Base-by-base conservation (phyloP, 2,113 vertebrate species). In the Pangasianodon gigas region DNA sequence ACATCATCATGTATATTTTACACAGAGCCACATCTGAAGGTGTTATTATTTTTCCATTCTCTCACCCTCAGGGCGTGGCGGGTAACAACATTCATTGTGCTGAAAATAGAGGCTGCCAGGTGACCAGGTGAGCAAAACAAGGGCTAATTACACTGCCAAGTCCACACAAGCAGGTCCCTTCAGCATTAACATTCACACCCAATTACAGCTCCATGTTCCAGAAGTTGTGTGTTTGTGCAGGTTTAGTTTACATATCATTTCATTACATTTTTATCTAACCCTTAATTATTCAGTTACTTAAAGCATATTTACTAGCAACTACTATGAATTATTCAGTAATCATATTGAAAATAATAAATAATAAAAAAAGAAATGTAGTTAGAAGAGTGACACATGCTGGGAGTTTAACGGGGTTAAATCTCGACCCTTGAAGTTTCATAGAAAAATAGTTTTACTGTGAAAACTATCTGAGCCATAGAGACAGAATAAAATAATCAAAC, bases 21-120 rank as follows among this genome's bases (percentile, higher is more conserved):
- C 44, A 79, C 9, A 51, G 10, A 69, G 4, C 44, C 60, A 32
- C 51, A 26, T 32, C n/a, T 56, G 54, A 84, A 26, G 3, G 41
- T 56, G 18, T 87, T 87, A 77, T 81, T 32, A 56, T 82, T 62
- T 74, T n/a, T 69, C 48, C 6, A 24, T 7, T 86, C 5, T 83
- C 13, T 90, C 58, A 74, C 58, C 60, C 89, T 14, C 82, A 98
- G 97, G 95, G 94, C 88, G 95, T 92, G 85, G 94, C 95, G 87
- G 94, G 93, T 89, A 96, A 98, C 1, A 89, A 94, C 0, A 89
- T 95, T 48, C 97, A 96, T 18, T 97, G 97, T 0, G 94, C 95
- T 0, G 97, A 97, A 90, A 97, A 97, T 0, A 96, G 96, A 0
- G 97, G 96, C 91, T 97, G 96, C 93, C 97, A 97, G 89, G 97